Conservation (phyloP, 2,888 invertebrate genomes). For the Ischnura elegans region DNA sequence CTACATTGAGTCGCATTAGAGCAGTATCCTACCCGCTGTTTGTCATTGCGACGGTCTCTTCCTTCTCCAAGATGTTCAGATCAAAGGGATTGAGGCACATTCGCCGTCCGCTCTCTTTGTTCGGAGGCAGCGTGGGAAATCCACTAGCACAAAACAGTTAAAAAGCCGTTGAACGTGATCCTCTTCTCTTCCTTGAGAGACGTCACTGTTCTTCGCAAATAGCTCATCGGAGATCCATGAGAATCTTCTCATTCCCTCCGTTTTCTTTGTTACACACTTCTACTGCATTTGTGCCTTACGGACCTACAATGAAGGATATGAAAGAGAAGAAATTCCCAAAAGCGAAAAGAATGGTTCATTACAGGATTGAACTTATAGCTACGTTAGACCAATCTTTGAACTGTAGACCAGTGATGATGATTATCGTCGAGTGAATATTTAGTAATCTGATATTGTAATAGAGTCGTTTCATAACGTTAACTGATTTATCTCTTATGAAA, state of each 20-base stretch:
- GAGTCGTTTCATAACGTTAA: too few species aligned
- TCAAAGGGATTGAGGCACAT: not conserved
- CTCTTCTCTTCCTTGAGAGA: not conserved
- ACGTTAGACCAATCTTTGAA: too few species aligned
- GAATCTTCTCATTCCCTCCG: not conserved
- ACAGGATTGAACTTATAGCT: too few species aligned
- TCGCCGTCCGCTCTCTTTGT: not conserved
- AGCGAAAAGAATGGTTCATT: too few species aligned
- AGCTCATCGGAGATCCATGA: not conserved
- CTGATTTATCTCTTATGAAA: too few species aligned
- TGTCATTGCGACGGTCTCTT: not conserved
- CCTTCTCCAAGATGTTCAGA: not conserved
- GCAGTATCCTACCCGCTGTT: not conserved
- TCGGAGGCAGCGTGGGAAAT: not conserved
- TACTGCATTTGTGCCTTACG: not conserved
- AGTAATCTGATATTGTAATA: too few species aligned
- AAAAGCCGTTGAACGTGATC: slow-evolving; percentile 20
- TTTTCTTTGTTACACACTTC: not conserved
- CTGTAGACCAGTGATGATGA: too few species aligned
- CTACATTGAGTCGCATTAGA: not conserved
- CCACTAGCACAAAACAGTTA: not conserved
- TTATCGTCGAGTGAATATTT: too few species aligned
- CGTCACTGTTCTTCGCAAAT: not conserved
- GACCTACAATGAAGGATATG: too few species aligned
- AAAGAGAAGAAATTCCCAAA: too few species aligned